Base-by-base conservation (phyloP, 1,140 invertebrate genomes). In the Bilobella aurantiaca region DNA sequence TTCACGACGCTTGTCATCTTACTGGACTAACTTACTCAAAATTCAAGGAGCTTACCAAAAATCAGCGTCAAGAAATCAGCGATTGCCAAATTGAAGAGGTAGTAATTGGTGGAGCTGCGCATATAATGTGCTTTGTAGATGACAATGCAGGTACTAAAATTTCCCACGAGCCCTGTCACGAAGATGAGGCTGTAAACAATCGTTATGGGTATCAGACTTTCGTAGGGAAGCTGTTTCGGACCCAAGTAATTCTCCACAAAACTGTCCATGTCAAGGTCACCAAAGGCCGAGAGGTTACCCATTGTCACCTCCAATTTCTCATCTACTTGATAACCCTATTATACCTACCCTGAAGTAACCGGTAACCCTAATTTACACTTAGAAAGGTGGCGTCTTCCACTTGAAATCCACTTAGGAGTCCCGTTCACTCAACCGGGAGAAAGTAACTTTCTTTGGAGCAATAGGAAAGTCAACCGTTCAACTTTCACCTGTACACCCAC, bases 41-140 rank as follows among this genome's bases (percentile, higher is more conserved):
- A n/a, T n/a, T n/a, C n/a, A n/a, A n/a, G n/a, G n/a, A n/a, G n/a
- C 75, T 76, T 74, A 77, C 76, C 76, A 30, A 71, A 73, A 18
- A 76, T 68, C 2, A 77, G 65, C 2, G 75, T 77, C n/a, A 77
- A 68, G 68, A 77, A 73, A 62, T 77, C 76, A 8, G 76, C 73
- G n/a, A 82, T 73, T 12, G 70, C 70, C 68, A 85, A 74, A 71
- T 78, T 94, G 78, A 96, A 93, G 68, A 97, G 82, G 77, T 97
- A 97, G 74, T 92, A 82, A 73, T 84, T 84, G 12, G 82, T 84
- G 1, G 77, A 76, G 1, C 79, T 82, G 65, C 80, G 77, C 80
- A 82, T 81, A 63, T 77, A 78, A 34, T 77, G 76, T 16, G 72
- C 65, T 56, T 69, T 73, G 42, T 56, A 59, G 65, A 84, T 84